Evolutionary conservation across 92 coral and sea anemone species (phyloP), one percentile per base, ranked within the genome.

Genomic region (Epizoanthus stellaris): DNA sequence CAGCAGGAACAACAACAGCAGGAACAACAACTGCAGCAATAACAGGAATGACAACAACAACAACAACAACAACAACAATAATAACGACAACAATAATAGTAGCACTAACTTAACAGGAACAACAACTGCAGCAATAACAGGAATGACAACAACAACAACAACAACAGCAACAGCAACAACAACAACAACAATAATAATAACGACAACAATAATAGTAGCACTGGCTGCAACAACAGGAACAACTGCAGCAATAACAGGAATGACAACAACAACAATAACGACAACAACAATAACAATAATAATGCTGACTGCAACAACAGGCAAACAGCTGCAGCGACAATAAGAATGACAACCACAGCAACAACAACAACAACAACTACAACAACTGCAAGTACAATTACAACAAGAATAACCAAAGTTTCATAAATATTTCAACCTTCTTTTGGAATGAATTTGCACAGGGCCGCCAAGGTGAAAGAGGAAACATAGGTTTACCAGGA

Each of bases 41-140:
- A 75, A 63, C 67, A 11, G 66, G 64, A 16, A 20, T 70, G 62
- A 86, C 85, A 17, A 67, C 36, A 47, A 52, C 69, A 30, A 5
- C 77, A 30, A 85, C 76, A 21, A 23, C 36, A 42, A 20, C 69
- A 47, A 53, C 80, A 82, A 54, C 65, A 40, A 14, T 20, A 3
- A 53, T 40, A 15, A 86, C 67, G 0, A 20, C 10, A 39, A 73
- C 70, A 10, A 21, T 20, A 70, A 6, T 23, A 13, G 5, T 10
- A 45, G 42, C 59, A 70, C 25, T 75, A 25, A 19, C 60, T 63
- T 19, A 10, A 45, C 23, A 49, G 67, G 7, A 20, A 66, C 79
- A 43, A 52, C 72, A 52, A 67, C 75, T 6, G 16, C 70, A 16
- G 30, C 85, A 86, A 39, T 54, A 54, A 56, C 62, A 56, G 11